phyloP scores from a whole-genome alignment of 64 coral and sea anemone genomes.

The Acropora yongei region DNA sequence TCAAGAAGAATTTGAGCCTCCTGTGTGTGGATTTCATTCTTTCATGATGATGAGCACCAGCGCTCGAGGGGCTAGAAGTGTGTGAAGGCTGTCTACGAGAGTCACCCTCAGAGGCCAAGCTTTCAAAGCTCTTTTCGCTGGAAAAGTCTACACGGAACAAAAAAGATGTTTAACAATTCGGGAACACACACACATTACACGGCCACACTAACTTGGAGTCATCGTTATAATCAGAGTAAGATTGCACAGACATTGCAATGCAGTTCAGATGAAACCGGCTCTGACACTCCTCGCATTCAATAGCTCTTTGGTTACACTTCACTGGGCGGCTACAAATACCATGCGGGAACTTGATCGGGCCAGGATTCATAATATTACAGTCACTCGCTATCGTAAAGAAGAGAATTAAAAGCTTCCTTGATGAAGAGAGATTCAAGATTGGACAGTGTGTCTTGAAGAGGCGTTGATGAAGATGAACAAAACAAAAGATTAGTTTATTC shows the following conservation, averaged over 20 bases:
- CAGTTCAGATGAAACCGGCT: background rate
- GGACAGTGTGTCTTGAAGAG: too few relatives aligned
- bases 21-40: background rate
- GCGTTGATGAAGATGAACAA: too few relatives aligned
- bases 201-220: background rate
- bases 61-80: background rate
- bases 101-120: background rate
- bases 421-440: too few relatives aligned
- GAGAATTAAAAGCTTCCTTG: too few relatives aligned
- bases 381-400: too few relatives aligned
- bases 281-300: background rate
- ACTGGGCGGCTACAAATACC: background rate
- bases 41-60: background rate
- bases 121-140: background rate
- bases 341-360: background rate
- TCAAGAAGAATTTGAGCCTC: conserved; percentile 15
- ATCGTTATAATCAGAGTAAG: background rate
- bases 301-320: background rate
- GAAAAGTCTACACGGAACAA: background rate
- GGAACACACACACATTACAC: background rate
- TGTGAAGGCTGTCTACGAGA: background rate
- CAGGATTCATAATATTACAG: too few relatives aligned
- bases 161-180: background rate
- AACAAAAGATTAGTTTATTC: too few relatives aligned
- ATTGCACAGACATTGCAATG: background rate